phyloP scores from a whole-genome alignment of 2,888 invertebrate genomes.

The Tyria jacobaeae region DNA sequence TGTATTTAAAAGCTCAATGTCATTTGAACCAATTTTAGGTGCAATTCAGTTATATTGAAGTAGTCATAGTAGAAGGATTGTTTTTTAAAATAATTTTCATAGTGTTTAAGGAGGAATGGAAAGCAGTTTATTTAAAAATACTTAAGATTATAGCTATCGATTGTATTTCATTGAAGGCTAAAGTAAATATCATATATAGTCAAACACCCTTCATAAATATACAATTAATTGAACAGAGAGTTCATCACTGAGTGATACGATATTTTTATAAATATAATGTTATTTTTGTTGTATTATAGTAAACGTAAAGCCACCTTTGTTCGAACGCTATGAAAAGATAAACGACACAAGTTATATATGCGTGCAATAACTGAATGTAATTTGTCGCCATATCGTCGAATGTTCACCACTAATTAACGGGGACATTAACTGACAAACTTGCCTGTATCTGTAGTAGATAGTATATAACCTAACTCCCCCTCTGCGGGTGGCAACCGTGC shows the following conservation, averaged over 20 bases:
- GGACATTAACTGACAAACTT: constrained; percentile 77
- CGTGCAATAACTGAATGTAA: constrained; percentile 70
- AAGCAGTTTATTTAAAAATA: too few species aligned
- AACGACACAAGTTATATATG: constrained; percentile 60
- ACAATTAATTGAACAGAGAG: neutral
- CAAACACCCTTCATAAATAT: too few species aligned
- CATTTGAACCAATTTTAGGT: neutral
- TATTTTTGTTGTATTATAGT: neutral
- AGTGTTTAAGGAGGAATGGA: neutral
- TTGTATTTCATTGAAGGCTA: too few species aligned
- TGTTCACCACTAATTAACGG: constrained; percentile 79
- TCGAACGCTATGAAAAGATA: constrained; percentile 14
- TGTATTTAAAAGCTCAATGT: neutral
- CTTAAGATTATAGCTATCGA: too few species aligned
- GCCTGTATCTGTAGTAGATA: constrained; percentile 58
- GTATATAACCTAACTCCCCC: constrained; percentile 51
- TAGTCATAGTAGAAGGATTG: too few species aligned
- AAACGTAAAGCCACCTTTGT: neutral
- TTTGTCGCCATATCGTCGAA: constrained; percentile 75
- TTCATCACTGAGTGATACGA: neutral
- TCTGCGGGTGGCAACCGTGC: constrained; percentile 48
- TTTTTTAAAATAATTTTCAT: neutral
- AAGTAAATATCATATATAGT: too few species aligned
- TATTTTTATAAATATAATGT: neutral
- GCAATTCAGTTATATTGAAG: neutral